Percentiles rank a stretch among this genome's conserved stretches.
Conservation (phyloP, 2,797 vertebrate species). For the Xenopus petersii region DNA sequence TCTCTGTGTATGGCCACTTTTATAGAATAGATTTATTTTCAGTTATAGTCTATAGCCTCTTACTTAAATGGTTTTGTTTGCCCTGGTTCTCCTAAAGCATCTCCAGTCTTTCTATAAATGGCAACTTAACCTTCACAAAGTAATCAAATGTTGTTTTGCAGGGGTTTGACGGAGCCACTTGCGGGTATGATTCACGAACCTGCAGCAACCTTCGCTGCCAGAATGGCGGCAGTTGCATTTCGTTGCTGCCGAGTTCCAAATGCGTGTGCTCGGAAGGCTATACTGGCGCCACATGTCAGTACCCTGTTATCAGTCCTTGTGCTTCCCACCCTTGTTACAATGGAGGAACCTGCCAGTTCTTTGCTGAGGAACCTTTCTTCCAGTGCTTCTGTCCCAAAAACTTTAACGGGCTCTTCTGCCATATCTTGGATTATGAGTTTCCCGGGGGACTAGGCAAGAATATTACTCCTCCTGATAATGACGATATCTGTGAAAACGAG, state of each 20-base stretch:
- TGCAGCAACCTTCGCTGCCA: constrained; percentile 85
- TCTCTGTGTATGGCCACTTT: too few species aligned
- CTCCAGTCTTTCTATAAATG: too few species aligned
- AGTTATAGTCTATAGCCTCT: too few species aligned
- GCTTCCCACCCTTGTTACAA: constrained; percentile 88
- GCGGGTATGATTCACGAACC: constrained; percentile 82
- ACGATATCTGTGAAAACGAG: constrained; percentile 71
- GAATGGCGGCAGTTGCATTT: constrained; percentile 88
- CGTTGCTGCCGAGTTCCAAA: constrained; percentile 75
- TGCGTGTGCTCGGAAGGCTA: constrained; percentile 80
- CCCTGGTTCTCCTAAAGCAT: too few species aligned
- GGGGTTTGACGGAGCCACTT: constrained; percentile 88
- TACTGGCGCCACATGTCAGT: constrained; percentile 85
- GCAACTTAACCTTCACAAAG: too few species aligned
- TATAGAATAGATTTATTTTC: too few species aligned
- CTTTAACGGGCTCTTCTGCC: constrained; percentile 90
- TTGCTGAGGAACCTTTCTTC: constrained; percentile 74
- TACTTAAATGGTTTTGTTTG: too few species aligned
- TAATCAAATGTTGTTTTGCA: constrained; percentile 49
- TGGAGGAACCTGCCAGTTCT: constrained; percentile 83
- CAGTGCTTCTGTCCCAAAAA: constrained; percentile 82
- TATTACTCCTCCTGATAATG: constrained; percentile 72
- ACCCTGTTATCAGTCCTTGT: constrained; percentile 80
- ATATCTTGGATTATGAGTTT: constrained; percentile 84
- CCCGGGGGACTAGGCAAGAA: constrained; percentile 74